Evolutionary conservation across 2,888 invertebrate genomes (phyloP), one percentile per base, ranked within the genome.

Genomic region (Emesis castigata): DNA sequence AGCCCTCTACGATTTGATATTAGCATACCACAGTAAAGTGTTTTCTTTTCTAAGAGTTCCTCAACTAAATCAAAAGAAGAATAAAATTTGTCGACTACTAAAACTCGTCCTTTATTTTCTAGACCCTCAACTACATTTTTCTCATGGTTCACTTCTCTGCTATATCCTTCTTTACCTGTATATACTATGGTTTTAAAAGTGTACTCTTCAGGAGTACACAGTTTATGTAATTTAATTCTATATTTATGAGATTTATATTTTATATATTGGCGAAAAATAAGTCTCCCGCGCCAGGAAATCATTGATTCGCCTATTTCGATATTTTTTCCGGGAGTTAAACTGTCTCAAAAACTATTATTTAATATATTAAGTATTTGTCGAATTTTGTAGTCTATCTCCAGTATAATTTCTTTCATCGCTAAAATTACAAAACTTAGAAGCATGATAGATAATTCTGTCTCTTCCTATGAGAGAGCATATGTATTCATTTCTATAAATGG

Each of bases 181-280:
- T 84, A 81, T 26, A 80, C 64, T 22, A 77, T 73, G 1, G 53
- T 44, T 53, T n/a, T 77, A 53, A 56, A 78, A 20, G 80, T 80
- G 39, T 82, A 83, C 7, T 78, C 80, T 68, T 81, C 73, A 11
- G 76, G 77, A 69, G 81, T 83, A 61, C 77, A 83, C 7, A 83
- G n/a, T 68, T 82, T 81, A 58, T 73, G 73, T 22, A 73, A 58
- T 11, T 82, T 90, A 14, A 89, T 75, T 1, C 89, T 88, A 75
- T 88, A 90, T 66, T 84, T n/a, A n/a, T n/a, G n/a, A n/a, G 82
- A 58, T 77, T 90, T 90, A 65, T 83, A 84, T 29, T 86, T 85
- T 31, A 89, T 90, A 70, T 89, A 90, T 73, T 90, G 89, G 6
- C 86, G 82, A 73, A 89, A 88, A n/a, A 73, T 64, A 9, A 91